phyloP scores from a whole-genome alignment of 2,888 invertebrate species.

The Pandemis heparana region DNA sequence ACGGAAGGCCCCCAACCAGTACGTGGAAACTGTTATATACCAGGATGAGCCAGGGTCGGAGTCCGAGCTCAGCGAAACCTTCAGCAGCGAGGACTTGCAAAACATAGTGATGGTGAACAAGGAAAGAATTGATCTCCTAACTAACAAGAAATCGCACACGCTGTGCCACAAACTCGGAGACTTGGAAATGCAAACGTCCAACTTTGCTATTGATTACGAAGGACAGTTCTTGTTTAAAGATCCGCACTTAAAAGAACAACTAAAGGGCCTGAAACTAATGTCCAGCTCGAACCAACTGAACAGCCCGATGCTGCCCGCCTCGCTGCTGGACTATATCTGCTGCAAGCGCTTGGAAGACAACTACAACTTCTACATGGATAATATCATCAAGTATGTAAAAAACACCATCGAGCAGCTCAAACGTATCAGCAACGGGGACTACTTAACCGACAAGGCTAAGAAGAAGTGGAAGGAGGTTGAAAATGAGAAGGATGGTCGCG shows the following conservation, averaged over 20 bases:
- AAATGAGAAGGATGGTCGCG: constrained; percentile 42
- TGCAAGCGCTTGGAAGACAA: constrained; percentile 74
- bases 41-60: constrained; percentile 70
- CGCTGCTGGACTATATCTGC: constrained; percentile 74
- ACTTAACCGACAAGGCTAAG: constrained; percentile 74
- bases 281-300: constrained; percentile 54
- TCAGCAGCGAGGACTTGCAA: constrained; percentile 64
- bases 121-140: constrained; percentile 68
- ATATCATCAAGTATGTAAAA: constrained; percentile 72
- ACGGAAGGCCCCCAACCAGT: constrained; percentile 64
- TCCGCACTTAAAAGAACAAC: constrained; percentile 64
- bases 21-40: constrained; percentile 72
- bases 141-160: constrained; percentile 59
- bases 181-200: constrained; percentile 60
- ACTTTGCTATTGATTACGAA: constrained; percentile 57
- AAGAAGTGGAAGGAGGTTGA: constrained; percentile 73
- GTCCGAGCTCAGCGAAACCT: constrained; percentile 67
- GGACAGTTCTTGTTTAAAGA: constrained; percentile 65
- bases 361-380: constrained; percentile 78
- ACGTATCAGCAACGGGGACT: constrained; percentile 80
- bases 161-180: constrained; percentile 72
- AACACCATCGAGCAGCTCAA: constrained; percentile 79
- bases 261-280: constrained; percentile 58
- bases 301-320: constrained; percentile 61
- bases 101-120: constrained; percentile 66